phyloP scores from a whole-genome alignment of 1,140 invertebrate species.

The Zaprionus capensis region DNA sequence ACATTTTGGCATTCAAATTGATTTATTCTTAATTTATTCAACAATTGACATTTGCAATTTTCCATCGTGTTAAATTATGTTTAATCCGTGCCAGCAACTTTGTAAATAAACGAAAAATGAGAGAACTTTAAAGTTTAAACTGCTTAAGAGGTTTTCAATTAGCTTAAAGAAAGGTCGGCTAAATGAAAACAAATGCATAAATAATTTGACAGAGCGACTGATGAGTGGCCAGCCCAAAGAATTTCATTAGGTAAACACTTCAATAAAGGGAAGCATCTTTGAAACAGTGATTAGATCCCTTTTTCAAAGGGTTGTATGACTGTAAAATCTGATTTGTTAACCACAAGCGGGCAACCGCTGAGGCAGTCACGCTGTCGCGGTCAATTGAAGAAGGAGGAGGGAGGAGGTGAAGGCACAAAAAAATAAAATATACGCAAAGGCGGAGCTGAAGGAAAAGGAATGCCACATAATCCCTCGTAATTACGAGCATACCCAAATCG shows the following conservation, averaged over 20 bases:
- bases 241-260: neutral
- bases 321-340: slow-evolving; percentile 47
- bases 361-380: neutral
- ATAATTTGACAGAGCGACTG: neutral
- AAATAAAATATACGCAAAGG: slow-evolving; percentile 4
- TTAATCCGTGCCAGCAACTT: too few relatives aligned
- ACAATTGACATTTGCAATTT: too few relatives aligned
- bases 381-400: neutral
- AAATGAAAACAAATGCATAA: slow-evolving; percentile 7
- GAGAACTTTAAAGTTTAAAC: slow-evolving; percentile 10
- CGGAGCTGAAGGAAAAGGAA: neutral
- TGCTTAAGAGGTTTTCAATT: slow-evolving; percentile 3
- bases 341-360: slow-evolving; percentile 39
- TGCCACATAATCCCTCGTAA: slow-evolving; percentile 72
- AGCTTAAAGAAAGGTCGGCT: neutral
- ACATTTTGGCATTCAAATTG: too few relatives aligned
- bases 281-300: slow-evolving; percentile 4
- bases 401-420: neutral
- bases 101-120: too few relatives aligned
- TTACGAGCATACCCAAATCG: slow-evolving; percentile 72
- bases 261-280: neutral
- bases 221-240: neutral
- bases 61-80: too few relatives aligned
- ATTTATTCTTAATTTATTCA: too few relatives aligned
- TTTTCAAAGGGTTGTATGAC: slow-evolving; percentile 11